These are phyloP conservation scores for Apocrypta bakeri DNA, from an alignment of 1,140 invertebrate species.

Conservation along the genomic window DNA sequence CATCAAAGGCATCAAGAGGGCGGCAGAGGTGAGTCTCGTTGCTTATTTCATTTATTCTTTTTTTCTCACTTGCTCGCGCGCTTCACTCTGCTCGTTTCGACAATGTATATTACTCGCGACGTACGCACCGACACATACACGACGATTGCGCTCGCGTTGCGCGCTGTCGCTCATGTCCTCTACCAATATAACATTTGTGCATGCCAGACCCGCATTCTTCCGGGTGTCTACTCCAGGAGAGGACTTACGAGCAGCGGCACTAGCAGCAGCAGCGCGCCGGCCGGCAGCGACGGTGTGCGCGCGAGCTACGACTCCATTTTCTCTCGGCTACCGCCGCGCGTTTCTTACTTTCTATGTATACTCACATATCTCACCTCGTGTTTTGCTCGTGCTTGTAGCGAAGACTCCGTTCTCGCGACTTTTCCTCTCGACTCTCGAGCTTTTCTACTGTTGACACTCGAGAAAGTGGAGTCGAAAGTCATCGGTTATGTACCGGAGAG, in stretches of 20 bases:
- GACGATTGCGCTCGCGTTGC: not conserved
- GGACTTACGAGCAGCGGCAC: too few relatives aligned
- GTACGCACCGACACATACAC: not conserved
- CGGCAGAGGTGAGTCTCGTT: conserved; percentile 84
- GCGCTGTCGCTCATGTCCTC: not conserved
- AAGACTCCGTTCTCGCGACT: not conserved
- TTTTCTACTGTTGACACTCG: not conserved
- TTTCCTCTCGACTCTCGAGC: not conserved
- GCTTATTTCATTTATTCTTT: not conserved
- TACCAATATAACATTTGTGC: not conserved
- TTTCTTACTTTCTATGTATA: not conserved
- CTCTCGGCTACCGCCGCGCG: not conserved
- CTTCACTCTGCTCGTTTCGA: not conserved
- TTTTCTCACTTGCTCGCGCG: conserved; percentile 13
- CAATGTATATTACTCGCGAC: too few relatives aligned
- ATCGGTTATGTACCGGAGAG: not conserved
- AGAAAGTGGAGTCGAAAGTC: not conserved
- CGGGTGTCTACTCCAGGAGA: not conserved
- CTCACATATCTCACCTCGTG: not conserved
- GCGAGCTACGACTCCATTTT: conserved; percentile 41
- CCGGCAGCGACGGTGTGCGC: conserved; percentile 23
- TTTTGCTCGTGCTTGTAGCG: not conserved
- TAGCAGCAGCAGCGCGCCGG: conserved; percentile 55
- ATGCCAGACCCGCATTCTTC: not conserved
- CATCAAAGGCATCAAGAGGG: conserved; percentile 89